Evolutionary conservation across 2,113 vertebrate species (phyloP), one percentile per base, ranked within the genome.

Genomic region (Agelaius tricolor): DNA sequence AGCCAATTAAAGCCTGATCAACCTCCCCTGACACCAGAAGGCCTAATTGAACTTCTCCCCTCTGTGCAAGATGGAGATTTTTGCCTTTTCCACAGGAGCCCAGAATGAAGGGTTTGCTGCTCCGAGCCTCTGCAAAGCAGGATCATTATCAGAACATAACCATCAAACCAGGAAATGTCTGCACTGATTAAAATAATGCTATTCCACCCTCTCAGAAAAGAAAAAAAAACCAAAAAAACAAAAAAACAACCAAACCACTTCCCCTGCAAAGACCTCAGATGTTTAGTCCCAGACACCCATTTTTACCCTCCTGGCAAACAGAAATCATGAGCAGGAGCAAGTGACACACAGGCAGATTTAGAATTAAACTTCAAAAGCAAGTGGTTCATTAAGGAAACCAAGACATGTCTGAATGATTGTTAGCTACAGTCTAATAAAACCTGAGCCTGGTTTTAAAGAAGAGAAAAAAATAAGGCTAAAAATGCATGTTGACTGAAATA

Each of bases 311-410:
- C 84, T 69, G 72, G 80, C 61, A 84, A 94, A 41, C 0, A 15
- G 39, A 78, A 79, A 86, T 76, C 0, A 10, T 43, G 83, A 87
- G 78, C 71, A 68, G 71, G 26, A 95, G 66, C 51, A 52, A 94
- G 69, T 17, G 77, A 59, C 68, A 55, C 78, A n/a, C n/a, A 43
- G 39, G 43, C 62, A 84, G 87, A 67, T 93, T 90, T 65, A 91
- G 77, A 92, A 89, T 74, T 65, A 61, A 63, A 72, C 82, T 96
- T 90, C 89, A 94, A 91, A 97, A 86, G 83, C 47, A 23, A 79
- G 39, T 1, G 27, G 20, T 72, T 96, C 78, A 46, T 94, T 95
- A 94, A 52, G 52, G 69, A 76, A 94, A 87, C 47, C n/a, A 68
- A 88, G 84, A 39, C 15, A 1, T 2, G 23, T 65, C 16, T 13